Evolutionary conservation across 64 coral and sea anemone species (phyloP).

Genomic region (Acropora tenuis): DNA sequence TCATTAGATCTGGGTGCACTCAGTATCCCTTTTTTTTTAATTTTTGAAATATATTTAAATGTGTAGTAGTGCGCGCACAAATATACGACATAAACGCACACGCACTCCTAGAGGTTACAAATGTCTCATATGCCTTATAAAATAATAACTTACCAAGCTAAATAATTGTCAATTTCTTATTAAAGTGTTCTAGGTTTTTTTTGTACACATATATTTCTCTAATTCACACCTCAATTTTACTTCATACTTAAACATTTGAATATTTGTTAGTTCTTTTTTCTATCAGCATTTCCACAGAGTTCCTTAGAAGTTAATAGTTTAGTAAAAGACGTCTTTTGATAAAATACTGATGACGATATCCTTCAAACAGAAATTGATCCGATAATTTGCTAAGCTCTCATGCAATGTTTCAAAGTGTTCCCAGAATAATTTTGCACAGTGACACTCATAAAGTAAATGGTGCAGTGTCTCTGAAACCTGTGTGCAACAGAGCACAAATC

Average conservation of each 20-base stretch:
- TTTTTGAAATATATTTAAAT: no score
- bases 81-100: not conserved
- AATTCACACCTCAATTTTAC: not conserved
- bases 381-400: not conserved
- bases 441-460: not conserved
- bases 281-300: not conserved
- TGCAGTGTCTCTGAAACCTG: not conserved
- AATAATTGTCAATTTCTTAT: not conserved
- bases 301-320: not conserved
- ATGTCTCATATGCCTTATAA: not conserved
- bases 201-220: not conserved
- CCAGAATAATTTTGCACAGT: not conserved
- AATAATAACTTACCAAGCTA: not conserved
- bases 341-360: not conserved
- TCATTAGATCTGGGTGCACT: no score
- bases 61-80: not conserved
- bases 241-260: not conserved
- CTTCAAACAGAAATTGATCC: not conserved
- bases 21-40: no score
- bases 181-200: not conserved
- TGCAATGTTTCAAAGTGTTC: not conserved
- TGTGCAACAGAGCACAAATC: not conserved
- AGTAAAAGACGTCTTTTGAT: not conserved
- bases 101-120: not conserved
- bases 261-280: not conserved